Evolutionary conservation across 2,888 invertebrate species (phyloP).

Genomic region (Galerucella calmariensis): DNA sequence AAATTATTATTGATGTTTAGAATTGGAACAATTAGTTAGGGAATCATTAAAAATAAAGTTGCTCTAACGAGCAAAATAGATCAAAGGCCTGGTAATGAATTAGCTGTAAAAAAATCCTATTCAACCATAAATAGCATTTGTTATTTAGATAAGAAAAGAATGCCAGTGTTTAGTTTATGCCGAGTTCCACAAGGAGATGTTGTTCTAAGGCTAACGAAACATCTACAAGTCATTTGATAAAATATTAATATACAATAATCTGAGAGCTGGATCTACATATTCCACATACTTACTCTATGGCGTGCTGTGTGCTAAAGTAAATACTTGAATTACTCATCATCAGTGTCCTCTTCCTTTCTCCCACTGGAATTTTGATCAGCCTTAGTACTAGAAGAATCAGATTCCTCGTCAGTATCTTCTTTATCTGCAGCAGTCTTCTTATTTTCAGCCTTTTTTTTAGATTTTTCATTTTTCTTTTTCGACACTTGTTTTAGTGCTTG

Average conservation of each 20-base stretch:
- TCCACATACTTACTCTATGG: not conserved
- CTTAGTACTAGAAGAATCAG: not conserved
- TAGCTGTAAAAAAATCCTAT: no score
- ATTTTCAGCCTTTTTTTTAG: not conserved
- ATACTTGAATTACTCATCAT: not conserved
- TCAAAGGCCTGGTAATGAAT: no score
- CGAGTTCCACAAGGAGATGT: no score
- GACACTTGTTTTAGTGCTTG: not conserved
- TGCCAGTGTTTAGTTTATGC: no score
- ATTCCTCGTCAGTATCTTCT: not conserved
- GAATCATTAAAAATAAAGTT: not conserved
- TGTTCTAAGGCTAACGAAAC: no score
- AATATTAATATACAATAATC: not conserved
- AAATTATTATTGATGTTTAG: not conserved
- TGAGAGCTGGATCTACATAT: not conserved
- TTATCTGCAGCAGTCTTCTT: conserved; percentile 8
- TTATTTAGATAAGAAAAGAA: no score
- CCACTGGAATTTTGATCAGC: not conserved
- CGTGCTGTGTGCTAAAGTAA: not conserved
- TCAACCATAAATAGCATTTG: no score
- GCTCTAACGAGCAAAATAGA: no score
- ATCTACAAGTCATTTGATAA: no score
- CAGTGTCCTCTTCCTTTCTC: not conserved
- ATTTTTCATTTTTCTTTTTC: conserved; percentile 8
- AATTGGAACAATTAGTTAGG: not conserved